Base-by-base conservation (phyloP, 2,113 vertebrate species). In the Cephalopholis sonnerati region DNA sequence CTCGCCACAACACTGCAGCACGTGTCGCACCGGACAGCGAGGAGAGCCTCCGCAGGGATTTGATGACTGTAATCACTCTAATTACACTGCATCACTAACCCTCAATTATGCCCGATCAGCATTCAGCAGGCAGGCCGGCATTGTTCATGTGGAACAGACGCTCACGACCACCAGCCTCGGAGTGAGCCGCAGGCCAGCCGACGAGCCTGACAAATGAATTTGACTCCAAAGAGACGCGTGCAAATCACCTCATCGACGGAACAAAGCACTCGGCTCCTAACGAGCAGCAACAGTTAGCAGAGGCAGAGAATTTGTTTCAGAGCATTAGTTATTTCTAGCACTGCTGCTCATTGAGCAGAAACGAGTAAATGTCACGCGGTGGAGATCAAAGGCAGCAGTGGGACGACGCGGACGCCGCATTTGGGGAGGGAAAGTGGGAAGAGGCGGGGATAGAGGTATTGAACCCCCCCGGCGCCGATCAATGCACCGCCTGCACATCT, bases 91-190 rank as follows among this genome's bases (percentile, higher is more conserved):
- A 61, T 55, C 78, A 58, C 76, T 77, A 79, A 81, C 79, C 71
- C 51, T 25, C 85, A 85, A 81, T 89, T 89, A 88, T 8, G 16
- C 11, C 83, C 74, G 79, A 88, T 87, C 81, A 79, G 79, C 77
- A 83, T 78, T 82, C 76, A 75, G 69, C 78, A 63, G 63, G 83
- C 25, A 44, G 59, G 32, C 51, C 12, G 2, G 5, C 65, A 20
- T 29, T 69, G 51, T 50, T 81, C 36, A 48, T n/a, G 74, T 39
- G 71, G 20, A 55, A 63, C 74, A 6, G 13, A 22, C 0, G 4
- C 29, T 57, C 10, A 32, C 0, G 44, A 55, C 54, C 36, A 36
- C 9, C 48, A 5, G 41, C 41, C 62, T 54, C 13, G 1, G 16
- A 66, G 55, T 20, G 17, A 68, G 24, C 15, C 41, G 25, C 9